A percentile compares a stretch with the other conserved stretches of the same genome.
Conservation (phyloP, 2,113 vertebrate species). For the Potamarius usumacintae region DNA sequence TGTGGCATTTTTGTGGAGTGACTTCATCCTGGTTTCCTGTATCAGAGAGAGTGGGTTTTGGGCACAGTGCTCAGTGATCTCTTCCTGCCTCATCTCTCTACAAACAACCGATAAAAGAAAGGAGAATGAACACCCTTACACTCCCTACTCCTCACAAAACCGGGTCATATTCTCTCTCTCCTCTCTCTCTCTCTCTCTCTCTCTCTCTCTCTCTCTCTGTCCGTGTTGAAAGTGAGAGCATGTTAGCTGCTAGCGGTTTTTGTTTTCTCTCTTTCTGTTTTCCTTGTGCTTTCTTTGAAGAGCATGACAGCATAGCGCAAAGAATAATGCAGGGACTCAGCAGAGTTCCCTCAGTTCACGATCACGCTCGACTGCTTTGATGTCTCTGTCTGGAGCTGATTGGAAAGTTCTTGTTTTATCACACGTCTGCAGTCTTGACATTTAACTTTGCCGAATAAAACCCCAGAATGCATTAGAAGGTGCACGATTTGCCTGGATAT, state of each 20-base stretch:
- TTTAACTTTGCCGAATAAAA: constrained; percentile 6
- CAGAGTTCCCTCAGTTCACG: constrained; percentile 17
- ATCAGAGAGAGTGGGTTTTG: constrained; percentile 60
- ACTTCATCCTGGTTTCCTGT: constrained; percentile 64
- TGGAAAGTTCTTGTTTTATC: constrained; percentile 23
- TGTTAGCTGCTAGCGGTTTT: constrained; percentile 27
- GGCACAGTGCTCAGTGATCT: constrained; percentile 58
- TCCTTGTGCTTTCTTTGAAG: constrained; percentile 37
- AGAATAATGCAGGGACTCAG: constrained; percentile 22
- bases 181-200: not conserved
- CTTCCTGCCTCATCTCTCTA: constrained; percentile 53
- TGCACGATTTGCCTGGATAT: not conserved
- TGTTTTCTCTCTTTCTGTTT: constrained; percentile 32
- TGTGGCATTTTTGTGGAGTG: constrained; percentile 60
- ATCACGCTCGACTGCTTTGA: constrained; percentile 24
- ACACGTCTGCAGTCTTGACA: constrained; percentile 25
- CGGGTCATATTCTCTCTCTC: constrained; percentile 56
- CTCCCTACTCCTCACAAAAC: constrained; percentile 60
- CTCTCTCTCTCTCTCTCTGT: not conserved
- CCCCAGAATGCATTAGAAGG: not conserved
- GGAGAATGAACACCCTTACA: constrained; percentile 67
- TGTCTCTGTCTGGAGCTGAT: constrained; percentile 46
- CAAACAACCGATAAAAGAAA: constrained; percentile 56
- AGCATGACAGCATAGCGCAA: not conserved
- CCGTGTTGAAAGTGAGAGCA: not conserved